Evolutionary conservation across 1,140 invertebrate species (phyloP).

Genomic region (Adelges cooleyi): DNA sequence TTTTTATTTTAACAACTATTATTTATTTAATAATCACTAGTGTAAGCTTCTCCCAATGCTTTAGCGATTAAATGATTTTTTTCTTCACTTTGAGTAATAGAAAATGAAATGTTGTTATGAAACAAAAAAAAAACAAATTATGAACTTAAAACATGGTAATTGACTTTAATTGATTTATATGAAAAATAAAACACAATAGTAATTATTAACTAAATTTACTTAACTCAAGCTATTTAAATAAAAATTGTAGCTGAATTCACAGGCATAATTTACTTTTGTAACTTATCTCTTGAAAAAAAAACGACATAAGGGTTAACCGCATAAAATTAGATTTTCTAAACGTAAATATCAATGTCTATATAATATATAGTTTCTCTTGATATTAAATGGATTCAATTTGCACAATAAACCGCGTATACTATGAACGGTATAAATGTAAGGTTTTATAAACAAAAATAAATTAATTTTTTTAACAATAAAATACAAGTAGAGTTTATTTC

Average conservation of each 20-base stretch:
- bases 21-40: too few species aligned
- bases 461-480: neutral
- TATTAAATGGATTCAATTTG: neutral
- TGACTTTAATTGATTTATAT: slow-evolving; percentile 1
- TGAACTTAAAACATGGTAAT: neutral
- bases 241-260: too few species aligned
- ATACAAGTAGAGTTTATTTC: slow-evolving; percentile 9
- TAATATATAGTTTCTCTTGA: neutral
- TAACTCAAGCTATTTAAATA: too few species aligned
- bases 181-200: slow-evolving; percentile 2
- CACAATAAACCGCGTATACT: slow-evolving; percentile 8
- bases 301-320: neutral
- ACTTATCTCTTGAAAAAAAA: neutral
- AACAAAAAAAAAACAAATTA: too few species aligned
- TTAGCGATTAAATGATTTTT: too few species aligned
- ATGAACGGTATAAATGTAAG: neutral
- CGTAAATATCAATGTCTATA: too few species aligned
- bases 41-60: too few species aligned
- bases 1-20: too few species aligned
- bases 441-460: neutral
- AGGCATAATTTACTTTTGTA: neutral
- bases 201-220: neutral
- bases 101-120: too few species aligned
- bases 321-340: neutral
- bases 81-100: too few species aligned